Conservation (phyloP, 2,797 vertebrate species). For the Myotis daubentonii region DNA sequence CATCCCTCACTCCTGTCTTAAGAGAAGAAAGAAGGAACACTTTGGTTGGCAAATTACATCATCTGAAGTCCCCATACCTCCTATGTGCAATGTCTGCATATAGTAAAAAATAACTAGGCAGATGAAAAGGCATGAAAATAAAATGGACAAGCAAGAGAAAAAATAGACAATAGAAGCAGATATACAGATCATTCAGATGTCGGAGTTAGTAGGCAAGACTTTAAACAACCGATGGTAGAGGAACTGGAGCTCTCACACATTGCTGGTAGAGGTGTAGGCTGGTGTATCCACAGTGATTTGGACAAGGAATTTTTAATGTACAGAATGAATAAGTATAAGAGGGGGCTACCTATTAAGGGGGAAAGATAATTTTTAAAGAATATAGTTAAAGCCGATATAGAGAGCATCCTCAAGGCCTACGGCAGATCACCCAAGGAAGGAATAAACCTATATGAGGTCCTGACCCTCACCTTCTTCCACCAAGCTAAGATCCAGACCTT, state of each 20-base stretch:
- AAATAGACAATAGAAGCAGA: neutral
- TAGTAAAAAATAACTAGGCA: neutral
- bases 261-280: neutral
- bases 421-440: neutral
- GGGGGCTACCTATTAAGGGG: neutral
- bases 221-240: neutral
- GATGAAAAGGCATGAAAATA: neutral
- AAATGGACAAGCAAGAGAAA: neutral
- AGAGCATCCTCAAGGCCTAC: neutral
- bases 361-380: neutral
- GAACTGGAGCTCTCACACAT: neutral
- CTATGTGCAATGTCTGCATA: neutral
- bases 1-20: neutral
- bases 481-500: neutral
- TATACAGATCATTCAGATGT: neutral
- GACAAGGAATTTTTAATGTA: neutral
- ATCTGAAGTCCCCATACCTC: neutral
- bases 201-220: neutral
- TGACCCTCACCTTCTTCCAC: neutral
- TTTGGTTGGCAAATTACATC: neutral
- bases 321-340: neutral
- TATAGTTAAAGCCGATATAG: neutral
- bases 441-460: neutral
- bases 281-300: neutral
- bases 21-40: neutral